phyloP scores from a whole-genome alignment of 2,888 invertebrate genomes.

The Mylabris sibirica region DNA sequence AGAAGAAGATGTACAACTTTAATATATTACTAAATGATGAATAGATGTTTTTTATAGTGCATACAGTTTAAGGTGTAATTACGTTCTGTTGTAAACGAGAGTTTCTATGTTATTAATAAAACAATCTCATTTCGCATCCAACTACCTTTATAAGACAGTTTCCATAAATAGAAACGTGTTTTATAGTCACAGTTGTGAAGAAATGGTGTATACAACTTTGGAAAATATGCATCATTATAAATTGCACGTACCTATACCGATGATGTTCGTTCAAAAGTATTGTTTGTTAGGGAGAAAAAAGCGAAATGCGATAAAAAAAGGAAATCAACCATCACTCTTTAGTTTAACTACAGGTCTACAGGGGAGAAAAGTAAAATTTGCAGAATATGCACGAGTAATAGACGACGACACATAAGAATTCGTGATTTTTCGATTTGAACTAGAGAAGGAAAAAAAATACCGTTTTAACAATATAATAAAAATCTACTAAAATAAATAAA shows the following conservation, averaged over 20 bases:
- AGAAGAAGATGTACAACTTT: not conserved
- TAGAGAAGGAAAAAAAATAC: not conserved
- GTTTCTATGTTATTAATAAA: not conserved
- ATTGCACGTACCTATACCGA: too few species aligned
- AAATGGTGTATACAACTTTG: not conserved
- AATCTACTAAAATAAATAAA: not conserved
- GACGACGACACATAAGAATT: not conserved
- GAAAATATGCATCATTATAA: not conserved
- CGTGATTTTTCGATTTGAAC: too few species aligned
- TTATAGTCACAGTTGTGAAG: not conserved
- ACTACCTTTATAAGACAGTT: not conserved
- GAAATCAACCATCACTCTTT: not conserved
- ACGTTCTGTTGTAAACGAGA: not conserved
- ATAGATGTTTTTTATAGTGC: not conserved
- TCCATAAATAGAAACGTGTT: not conserved
- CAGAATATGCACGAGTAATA: not conserved
- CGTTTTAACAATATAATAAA: not conserved
- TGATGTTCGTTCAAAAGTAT: not conserved
- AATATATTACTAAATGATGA: constrained; percentile 1
- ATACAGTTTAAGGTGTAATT: not conserved
- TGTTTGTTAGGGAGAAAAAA: too few species aligned
- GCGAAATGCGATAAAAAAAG: not conserved
- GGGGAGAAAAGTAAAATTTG: not conserved
- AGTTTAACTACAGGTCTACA: too few species aligned
- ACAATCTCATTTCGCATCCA: not conserved